Percentiles rank a stretch among this genome's conserved stretches.
Conservation (phyloP, 2,113 vertebrate species). For the Silurus meridionalis region DNA sequence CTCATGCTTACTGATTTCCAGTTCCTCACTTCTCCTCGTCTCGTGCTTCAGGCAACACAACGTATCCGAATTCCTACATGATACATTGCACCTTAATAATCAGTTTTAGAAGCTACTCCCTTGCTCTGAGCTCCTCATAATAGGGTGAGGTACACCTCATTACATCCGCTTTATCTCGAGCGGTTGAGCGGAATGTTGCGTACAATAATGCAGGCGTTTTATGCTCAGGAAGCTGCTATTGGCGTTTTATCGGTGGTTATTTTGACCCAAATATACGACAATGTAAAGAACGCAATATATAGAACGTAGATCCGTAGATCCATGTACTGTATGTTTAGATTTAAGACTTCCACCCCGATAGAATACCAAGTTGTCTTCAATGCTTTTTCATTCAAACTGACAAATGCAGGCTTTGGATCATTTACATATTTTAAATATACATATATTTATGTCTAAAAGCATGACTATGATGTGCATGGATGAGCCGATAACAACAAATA, state of each 20-base stretch:
- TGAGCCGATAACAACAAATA: neutral
- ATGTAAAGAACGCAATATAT: neutral
- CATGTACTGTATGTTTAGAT: neutral
- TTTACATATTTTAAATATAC: neutral
- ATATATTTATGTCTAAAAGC: neutral
- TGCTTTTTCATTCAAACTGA: neutral
- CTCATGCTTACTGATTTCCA: neutral
- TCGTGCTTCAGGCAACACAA: neutral
- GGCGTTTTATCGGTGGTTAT: neutral
- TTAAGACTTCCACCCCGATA: neutral
- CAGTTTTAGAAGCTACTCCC: neutral
- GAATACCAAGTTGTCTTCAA: too few relatives aligned
- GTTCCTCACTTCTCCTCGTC: neutral
- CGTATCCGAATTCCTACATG: neutral
- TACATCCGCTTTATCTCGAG: neutral
- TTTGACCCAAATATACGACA: neutral
- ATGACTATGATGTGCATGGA: neutral
- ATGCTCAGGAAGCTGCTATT: neutral
- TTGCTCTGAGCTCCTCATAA: neutral
- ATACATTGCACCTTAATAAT: constrained; percentile 1
- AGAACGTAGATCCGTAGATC: neutral
- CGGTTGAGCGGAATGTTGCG: neutral
- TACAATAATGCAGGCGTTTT: neutral
- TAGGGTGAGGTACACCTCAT: neutral
- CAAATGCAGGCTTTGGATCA: neutral